phyloP scores from a whole-genome alignment of 2,113 vertebrate species.

The Oryzias woworae region DNA sequence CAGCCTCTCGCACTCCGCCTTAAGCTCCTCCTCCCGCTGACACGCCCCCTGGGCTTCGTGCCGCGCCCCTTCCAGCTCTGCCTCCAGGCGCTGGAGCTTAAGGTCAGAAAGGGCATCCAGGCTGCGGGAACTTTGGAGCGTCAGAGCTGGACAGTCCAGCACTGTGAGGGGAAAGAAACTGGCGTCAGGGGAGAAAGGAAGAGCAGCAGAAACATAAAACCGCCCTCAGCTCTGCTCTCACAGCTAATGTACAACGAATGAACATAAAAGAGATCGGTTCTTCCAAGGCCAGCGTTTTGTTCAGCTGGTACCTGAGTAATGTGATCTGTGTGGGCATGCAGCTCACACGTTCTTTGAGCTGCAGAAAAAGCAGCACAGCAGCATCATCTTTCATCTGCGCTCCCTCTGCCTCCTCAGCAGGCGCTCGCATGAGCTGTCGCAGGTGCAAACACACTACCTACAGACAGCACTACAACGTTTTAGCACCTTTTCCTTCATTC shows the following conservation, averaged over 20 bases:
- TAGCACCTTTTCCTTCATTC: slow-evolving; percentile 9
- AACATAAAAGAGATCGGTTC: slow-evolving; percentile 28
- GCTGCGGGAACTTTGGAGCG: slow-evolving; percentile 83
- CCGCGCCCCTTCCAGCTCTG: slow-evolving; percentile 87
- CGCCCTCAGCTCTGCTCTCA: too few relatives aligned
- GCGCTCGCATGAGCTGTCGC: slow-evolving; percentile 4
- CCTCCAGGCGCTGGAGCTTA: slow-evolving; percentile 84
- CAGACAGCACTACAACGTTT: background rate
- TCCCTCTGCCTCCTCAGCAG: slow-evolving; percentile 39
- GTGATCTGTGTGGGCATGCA: slow-evolving; percentile 67
- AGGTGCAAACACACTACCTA: slow-evolving; percentile 6
- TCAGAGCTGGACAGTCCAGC: slow-evolving; percentile 81
- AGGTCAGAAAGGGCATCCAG: slow-evolving; percentile 81
- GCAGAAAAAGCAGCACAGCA: slow-evolving; percentile 57
- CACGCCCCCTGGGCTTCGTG: slow-evolving; percentile 88
- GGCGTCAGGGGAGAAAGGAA: background rate
- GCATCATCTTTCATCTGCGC: slow-evolving; percentile 28
- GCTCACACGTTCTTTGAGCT: slow-evolving; percentile 71
- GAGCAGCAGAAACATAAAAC: background rate
- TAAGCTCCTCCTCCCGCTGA: slow-evolving; percentile 89
- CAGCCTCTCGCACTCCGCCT: slow-evolving; percentile 86
- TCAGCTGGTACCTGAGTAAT: slow-evolving; percentile 51
- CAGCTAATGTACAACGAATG: slow-evolving; percentile 17
- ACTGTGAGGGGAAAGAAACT: slow-evolving; percentile 50
- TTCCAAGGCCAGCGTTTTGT: slow-evolving; percentile 49